Percentiles rank a stretch among this genome's conserved stretches.
These are phyloP conservation scores for Elmis aenea DNA, from an alignment of 2,888 invertebrate genomes.

Conservation along the genomic window DNA sequence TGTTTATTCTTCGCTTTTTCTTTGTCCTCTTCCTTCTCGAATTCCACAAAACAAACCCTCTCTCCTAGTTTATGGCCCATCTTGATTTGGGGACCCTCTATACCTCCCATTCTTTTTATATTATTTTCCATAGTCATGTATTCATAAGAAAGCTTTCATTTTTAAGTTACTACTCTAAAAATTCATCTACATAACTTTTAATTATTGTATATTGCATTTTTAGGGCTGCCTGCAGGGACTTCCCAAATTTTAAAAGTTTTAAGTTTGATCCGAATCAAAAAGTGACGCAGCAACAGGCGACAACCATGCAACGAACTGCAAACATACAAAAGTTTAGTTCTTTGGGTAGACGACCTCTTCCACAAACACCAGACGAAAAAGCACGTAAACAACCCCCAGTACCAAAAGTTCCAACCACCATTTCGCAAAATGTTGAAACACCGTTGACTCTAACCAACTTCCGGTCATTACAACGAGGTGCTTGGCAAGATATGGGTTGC, in stretches of 20 bases:
- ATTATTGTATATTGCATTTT: no score
- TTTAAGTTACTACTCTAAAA: no score
- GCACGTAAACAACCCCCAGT: conserved; percentile 40
- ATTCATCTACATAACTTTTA: no score
- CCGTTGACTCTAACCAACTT: conserved; percentile 51
- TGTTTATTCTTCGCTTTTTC: no score
- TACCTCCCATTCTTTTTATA: no score
- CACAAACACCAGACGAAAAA: conserved; percentile 46
- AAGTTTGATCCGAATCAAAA: conserved; percentile 49
- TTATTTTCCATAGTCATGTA: no score
- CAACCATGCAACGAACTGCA: conserved; percentile 36
- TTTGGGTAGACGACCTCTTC: conserved; percentile 44
- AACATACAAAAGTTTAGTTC: conserved; percentile 47
- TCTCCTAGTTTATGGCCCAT: no score
- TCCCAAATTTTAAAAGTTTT: conserved; percentile 49
- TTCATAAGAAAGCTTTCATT: no score
- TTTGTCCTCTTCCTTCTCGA: no score
- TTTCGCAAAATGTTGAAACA: conserved; percentile 39
- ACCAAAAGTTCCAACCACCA: conserved; percentile 43
- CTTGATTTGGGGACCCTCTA: no score
- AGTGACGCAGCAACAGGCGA: conserved; percentile 27
- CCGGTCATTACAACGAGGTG: conserved; percentile 49
- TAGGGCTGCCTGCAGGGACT: conserved; percentile 51
- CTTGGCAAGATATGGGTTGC: conserved; percentile 39
- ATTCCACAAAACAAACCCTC: no score